Evolutionary conservation across 2,888 invertebrate species (phyloP), one percentile per base, ranked within the genome.

Genomic region (Epirrita christyi): DNA sequence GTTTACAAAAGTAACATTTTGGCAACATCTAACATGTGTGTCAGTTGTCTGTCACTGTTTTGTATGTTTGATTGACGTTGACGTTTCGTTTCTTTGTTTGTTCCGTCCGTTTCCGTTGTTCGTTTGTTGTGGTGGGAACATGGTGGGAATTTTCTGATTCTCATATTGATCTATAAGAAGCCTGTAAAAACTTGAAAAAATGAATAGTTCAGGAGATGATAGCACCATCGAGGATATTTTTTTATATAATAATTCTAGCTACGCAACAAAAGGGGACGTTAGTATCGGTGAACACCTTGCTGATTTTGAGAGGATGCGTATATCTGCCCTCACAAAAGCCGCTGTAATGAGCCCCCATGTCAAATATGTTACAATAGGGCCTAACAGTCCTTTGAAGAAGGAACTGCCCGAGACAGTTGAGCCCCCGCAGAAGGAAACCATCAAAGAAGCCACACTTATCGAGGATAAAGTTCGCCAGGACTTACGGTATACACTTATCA

Each of bases 281-380:
- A 84, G 81, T 67, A 70, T 87, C 49, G 81, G 80, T 50, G 84
- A 84, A 46, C 73, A 82, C 45, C 71, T 88, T 15, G 76, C 81
- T 2, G 86, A 83, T 66, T 86, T 94, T 71, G 91, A 90, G 53
- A 87, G 87, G 68, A 76, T 94, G 44, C 93, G 94, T 67, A 83
- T 94, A 57, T 93, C 94, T 2, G 94, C 93, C 5, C 75, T 95
- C 21, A 90, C 87, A 36, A 95, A 94, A 76, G 93, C 93, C 3
- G 92, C 90, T 13, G 83, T 85, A 71, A 88, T 94, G 27, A 93
- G 93, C 59, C 86, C 88, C 2, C 71, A 78, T 34, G 81, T 94
- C 0, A 87, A 88, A 62, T 88, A 92, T 77, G 92, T 92, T 0
- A 94, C 94, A 0, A 78, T 78, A 62, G 78, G 78, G 43, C 78